phyloP scores from a whole-genome alignment of 2,113 vertebrate species.

The Malurus alboscapulatus region DNA sequence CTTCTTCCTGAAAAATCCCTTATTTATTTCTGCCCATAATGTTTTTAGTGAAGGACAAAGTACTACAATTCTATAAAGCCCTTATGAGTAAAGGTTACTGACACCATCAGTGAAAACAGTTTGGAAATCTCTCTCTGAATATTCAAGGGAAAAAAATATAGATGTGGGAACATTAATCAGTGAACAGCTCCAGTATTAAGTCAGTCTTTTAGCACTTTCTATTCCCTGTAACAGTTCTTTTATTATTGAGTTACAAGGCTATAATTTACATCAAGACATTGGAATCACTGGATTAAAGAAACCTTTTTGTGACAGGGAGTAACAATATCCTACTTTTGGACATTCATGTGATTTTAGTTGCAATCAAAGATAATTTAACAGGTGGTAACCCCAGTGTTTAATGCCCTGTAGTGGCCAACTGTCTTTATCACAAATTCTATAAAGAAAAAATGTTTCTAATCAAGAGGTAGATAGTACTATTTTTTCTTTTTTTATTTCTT shows the following conservation, averaged over 20 bases:
- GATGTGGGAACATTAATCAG: not conserved
- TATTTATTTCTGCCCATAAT: not conserved
- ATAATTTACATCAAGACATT: not conserved
- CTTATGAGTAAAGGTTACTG: not conserved
- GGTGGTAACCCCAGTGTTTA: not conserved
- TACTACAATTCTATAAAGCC: not conserved
- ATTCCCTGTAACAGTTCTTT: not conserved
- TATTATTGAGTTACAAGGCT: not conserved
- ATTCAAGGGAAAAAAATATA: not conserved
- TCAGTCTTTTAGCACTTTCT: not conserved
- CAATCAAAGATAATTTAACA: not conserved
- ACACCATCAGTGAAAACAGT: not conserved
- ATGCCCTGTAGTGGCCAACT: not conserved
- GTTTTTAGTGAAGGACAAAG: not conserved
- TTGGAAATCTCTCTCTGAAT: not conserved
- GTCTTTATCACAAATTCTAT: not conserved
- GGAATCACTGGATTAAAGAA: not conserved
- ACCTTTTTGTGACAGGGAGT: not conserved
- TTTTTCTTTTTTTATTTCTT: not conserved
- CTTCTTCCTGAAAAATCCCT: not conserved
- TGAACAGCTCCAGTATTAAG: not conserved
- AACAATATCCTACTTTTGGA: not conserved
- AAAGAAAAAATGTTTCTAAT: not conserved
- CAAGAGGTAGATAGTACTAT: not conserved
- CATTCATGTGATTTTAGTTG: not conserved